Conservation (phyloP, 2,113 vertebrate species). For the Corythaeola cristata region DNA sequence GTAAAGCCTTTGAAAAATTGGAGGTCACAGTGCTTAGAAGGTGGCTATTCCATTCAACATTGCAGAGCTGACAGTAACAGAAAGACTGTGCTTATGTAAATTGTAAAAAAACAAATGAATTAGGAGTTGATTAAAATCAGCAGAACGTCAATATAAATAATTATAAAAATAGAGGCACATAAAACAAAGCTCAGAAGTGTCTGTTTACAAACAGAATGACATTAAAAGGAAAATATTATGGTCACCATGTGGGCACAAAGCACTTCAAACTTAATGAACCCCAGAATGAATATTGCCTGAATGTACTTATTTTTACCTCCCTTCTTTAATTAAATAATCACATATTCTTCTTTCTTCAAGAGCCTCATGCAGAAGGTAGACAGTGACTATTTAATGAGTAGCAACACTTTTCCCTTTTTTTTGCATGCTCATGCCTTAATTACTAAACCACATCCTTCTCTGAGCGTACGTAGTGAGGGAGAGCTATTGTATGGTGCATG, state of each 20-base stretch:
- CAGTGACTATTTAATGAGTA: not conserved
- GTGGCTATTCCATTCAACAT: not conserved
- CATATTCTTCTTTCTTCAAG: not conserved
- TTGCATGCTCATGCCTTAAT: not conserved
- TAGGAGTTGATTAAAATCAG: constrained; percentile 20
- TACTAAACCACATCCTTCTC: not conserved
- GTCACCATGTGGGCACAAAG: constrained; percentile 12
- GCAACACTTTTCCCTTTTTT: not conserved
- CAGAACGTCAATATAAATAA: not conserved
- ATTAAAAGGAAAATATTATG: not conserved
- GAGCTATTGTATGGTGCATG: not conserved
- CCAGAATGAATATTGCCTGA: constrained; percentile 13
- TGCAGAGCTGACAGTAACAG: not conserved
- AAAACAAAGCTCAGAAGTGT: not conserved
- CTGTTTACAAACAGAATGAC: constrained; percentile 27
- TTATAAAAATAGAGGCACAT: not conserved
- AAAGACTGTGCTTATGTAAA: not conserved
- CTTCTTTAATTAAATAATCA: constrained; percentile 23
- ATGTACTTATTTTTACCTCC: constrained; percentile 34
- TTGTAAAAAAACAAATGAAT: not conserved
- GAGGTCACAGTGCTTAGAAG: not conserved
- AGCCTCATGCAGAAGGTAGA: not conserved
- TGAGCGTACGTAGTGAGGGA: not conserved
- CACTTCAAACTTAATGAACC: constrained; percentile 30
- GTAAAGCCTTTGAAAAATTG: not conserved